Conservation (phyloP, 2,113 vertebrate genomes). For the Andinoacara biseriatus region DNA sequence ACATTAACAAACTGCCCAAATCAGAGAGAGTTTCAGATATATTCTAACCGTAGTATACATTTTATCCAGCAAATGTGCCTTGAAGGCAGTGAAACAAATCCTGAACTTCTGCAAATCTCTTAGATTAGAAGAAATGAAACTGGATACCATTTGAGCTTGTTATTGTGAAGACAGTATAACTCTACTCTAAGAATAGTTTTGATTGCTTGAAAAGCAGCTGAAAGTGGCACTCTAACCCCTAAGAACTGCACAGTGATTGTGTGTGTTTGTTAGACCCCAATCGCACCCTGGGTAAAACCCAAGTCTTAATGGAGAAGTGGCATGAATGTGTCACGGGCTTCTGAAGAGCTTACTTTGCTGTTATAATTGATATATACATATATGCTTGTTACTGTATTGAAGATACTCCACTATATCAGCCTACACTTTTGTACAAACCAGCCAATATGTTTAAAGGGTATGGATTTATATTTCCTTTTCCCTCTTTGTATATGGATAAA, state of each 20-base stretch:
- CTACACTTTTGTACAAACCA: slow-evolving; percentile 67
- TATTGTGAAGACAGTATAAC: neutral
- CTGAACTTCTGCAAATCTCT: neutral
- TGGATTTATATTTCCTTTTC: slow-evolving; percentile 68
- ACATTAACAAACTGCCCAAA: neutral
- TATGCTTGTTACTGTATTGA: slow-evolving; percentile 50
- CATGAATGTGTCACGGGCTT: slow-evolving; percentile 49
- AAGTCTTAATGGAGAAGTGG: slow-evolving; percentile 77
- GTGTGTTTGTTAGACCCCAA: slow-evolving; percentile 31
- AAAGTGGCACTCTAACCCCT: neutral
- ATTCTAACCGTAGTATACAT: neutral
- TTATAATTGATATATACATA: slow-evolving; percentile 48
- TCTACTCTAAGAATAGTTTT: neutral
- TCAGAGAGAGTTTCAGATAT: neutral
- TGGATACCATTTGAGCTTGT: neutral
- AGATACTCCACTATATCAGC: slow-evolving; percentile 61
- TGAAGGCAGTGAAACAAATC: neutral
- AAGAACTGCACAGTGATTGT: neutral
- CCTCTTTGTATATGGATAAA: slow-evolving; percentile 83
- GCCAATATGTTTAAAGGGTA: slow-evolving; percentile 58
- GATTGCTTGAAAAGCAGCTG: neutral
- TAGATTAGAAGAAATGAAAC: neutral
- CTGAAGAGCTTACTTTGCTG: slow-evolving; percentile 60
- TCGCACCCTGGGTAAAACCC: slow-evolving; percentile 48
- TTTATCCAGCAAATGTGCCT: neutral